Base-by-base conservation (phyloP, 2,888 invertebrate genomes). In the Megamerina dolium region DNA sequence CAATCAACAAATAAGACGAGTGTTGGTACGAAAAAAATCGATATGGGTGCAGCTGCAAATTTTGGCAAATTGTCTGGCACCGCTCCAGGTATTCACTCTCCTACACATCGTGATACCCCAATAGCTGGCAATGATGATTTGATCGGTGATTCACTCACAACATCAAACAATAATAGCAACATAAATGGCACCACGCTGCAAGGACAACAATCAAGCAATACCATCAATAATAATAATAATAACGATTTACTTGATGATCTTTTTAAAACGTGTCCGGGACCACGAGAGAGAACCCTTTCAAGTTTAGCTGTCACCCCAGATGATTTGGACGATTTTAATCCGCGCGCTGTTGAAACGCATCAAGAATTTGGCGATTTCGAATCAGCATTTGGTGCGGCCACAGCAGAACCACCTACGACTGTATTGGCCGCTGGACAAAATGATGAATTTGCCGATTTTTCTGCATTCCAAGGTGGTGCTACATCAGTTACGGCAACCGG, bases 381-480 rank as follows among this genome's bases (percentile, higher is more conserved):
- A 4, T 76, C 80, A 49, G 87, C 84, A 1, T 87, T 87, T 65
- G 75, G 73, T 12, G 47, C 20, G 8, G 44, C 43, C 14, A 21
- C 51, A 26, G 46, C 45, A 12, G 56, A 57, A 34, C 45, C 55
- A 5, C 64, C 63, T 16, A 46, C 55, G 20, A 56, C 59, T 32
- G 46, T 63, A 13, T 30, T 43, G 14, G 41, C 44, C 12, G 44
- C 35, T 46, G 42, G 49, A 3, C 39, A 53, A 46, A 73, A 68
- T 47, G 85, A 83, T 55, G 85, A 84, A 51, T 90, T 90, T 70
- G 90, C 88, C 0, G 90, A 89, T 72, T 89, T 90, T 67, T 80
- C 81, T 33, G 87, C 87, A 8, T 89, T 88, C 70, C 65, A 66
- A 57, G 63, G 61, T 34, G 56, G 56, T 20, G 40, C 52, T 46